Percentiles rank a stretch among this genome's conserved stretches.
These are phyloP conservation scores for Agelastica alni DNA, from an alignment of 2,888 invertebrate species.

Conservation along the genomic window DNA sequence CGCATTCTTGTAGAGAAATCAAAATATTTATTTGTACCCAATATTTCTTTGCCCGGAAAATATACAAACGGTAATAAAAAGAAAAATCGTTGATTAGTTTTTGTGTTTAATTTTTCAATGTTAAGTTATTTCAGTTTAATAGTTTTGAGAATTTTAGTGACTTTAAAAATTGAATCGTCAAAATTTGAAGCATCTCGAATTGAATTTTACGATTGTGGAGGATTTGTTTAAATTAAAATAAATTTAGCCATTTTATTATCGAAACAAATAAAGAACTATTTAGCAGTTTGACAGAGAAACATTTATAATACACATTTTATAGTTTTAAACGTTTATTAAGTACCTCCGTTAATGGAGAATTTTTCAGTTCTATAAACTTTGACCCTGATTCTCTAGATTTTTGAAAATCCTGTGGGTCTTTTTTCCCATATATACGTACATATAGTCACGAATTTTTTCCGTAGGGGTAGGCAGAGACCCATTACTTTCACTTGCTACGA, in stretches of 20 bases:
- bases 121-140: background rate
- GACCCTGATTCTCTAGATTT: too few relatives aligned
- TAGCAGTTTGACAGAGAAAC: background rate
- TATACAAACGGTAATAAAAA: background rate
- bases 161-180: background rate
- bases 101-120: background rate
- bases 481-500: too few relatives aligned
- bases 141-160: background rate
- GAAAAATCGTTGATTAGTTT: too few relatives aligned
- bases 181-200: background rate
- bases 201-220: background rate
- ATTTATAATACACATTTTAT: too few relatives aligned
- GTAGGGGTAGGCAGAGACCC: too few relatives aligned
- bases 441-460: too few relatives aligned
- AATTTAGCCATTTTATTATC: constrained; percentile 3
- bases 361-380: too few relatives aligned
- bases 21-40: background rate
- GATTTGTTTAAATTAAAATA: background rate
- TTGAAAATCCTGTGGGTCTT: too few relatives aligned
- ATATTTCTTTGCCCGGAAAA: background rate
- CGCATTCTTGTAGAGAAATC: background rate
- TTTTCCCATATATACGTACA: too few relatives aligned
- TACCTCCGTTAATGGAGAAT: too few relatives aligned
- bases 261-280: background rate
- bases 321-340: too few relatives aligned